Percentiles rank a stretch among this genome's conserved stretches.
Evolutionary conservation across 2,113 vertebrate species (phyloP).

Genomic region (Brachyistius frenatus): DNA sequence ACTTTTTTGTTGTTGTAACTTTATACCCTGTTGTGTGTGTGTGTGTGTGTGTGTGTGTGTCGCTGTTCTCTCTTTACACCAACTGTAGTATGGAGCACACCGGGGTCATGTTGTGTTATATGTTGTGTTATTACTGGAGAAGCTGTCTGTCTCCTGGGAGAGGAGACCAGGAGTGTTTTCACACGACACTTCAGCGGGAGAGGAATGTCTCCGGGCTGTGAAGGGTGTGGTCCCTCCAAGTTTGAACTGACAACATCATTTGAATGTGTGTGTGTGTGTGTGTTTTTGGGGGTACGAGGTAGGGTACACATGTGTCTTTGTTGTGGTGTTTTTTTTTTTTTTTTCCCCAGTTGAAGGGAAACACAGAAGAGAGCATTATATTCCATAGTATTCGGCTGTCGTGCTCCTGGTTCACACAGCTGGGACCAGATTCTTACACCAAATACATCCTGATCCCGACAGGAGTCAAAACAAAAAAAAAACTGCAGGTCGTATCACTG

Average conservation of each 20-base stretch:
- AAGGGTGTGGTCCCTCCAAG: conserved; percentile 68
- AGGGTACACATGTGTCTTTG: conserved; percentile 15
- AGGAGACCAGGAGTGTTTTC: conserved; percentile 11
- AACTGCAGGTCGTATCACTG: neutral
- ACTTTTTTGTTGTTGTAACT: conserved; percentile 57
- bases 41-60: conserved; percentile 41
- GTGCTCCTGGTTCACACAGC: conserved; percentile 23
- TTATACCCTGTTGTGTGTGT: conserved; percentile 59
- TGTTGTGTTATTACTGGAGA: conserved; percentile 46
- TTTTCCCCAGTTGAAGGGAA: neutral
- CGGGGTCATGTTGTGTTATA: neutral
- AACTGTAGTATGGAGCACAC: conserved; percentile 45
- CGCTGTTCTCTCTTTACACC: conserved; percentile 73
- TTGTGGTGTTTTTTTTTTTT: neutral
- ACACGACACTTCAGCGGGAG: conserved; percentile 51
- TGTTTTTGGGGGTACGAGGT: neutral
- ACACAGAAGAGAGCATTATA: neutral
- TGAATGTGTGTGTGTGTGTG: neutral
- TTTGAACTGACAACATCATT: conserved; percentile 10
- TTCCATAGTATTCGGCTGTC: neutral
- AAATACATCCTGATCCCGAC: neutral
- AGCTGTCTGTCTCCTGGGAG: conserved; percentile 31
- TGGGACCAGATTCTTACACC: neutral
- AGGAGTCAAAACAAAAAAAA: neutral
- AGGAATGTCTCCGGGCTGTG: conserved; percentile 58